Evolutionary conservation across 2,113 vertebrate genomes (phyloP).

Genomic region (Guaruba guarouba): DNA sequence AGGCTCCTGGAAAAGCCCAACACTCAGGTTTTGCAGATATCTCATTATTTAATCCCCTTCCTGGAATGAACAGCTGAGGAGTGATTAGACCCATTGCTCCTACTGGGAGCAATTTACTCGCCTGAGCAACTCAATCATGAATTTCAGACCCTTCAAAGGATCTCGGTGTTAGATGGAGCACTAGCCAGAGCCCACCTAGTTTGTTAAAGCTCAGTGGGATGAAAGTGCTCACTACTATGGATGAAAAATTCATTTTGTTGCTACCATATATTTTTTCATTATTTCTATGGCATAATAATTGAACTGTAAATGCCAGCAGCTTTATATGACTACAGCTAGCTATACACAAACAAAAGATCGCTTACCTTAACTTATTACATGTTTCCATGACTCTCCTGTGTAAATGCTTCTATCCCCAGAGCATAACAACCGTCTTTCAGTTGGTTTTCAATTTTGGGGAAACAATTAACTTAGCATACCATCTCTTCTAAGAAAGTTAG

Average conservation of each 20-base stretch:
- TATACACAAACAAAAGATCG: not conserved
- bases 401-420: not conserved
- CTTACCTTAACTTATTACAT: not conserved
- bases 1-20: not conserved
- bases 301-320: not conserved
- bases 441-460: conserved; percentile 5
- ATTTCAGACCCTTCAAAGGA: not conserved
- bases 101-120: not conserved
- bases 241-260: not conserved
- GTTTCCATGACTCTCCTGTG: not conserved
- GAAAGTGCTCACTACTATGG: not conserved
- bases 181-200: not conserved
- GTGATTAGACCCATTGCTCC: not conserved
- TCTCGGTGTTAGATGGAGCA: not conserved
- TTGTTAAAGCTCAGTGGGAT: not conserved
- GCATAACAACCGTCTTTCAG: not conserved
- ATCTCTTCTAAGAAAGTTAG: conserved; percentile 37
- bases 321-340: not conserved
- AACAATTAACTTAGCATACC: conserved; percentile 27
- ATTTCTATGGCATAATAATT: not conserved
- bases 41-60: not conserved
- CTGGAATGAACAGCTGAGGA: not conserved
- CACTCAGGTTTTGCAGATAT: not conserved
- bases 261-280: not conserved
- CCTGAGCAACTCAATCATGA: not conserved